These are phyloP conservation scores for Aelia acuminata DNA, from an alignment of 2,888 invertebrate species.

Conservation along the genomic window DNA sequence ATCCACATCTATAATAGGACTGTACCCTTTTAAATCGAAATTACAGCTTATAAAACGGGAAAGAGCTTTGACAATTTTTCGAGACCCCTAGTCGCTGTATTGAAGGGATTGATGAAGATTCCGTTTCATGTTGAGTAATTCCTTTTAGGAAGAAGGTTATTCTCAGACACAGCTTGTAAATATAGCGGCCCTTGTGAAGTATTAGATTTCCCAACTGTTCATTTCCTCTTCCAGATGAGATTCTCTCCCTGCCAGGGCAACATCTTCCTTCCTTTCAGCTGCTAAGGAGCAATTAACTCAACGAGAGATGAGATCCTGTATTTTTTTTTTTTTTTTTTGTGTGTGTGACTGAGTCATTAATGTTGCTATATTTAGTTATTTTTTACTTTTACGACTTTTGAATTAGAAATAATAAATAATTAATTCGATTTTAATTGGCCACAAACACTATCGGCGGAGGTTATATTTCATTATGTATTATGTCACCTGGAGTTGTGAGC, in stretches of 20 bases:
- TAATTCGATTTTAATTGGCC: no score
- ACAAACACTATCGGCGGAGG: no score
- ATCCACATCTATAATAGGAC: not conserved
- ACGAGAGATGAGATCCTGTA: constrained; percentile 12
- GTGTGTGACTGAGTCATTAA: not conserved
- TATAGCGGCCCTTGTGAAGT: constrained; percentile 20
- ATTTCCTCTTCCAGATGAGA: constrained; percentile 25
- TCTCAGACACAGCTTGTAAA: constrained; percentile 18
- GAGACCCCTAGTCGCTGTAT: not conserved
- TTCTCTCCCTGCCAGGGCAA: not conserved
- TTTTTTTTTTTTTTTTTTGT: no score
- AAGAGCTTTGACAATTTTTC: not conserved
- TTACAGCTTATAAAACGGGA: not conserved
- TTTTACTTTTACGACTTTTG: no score
- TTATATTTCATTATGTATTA: no score
- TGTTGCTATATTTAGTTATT: no score
- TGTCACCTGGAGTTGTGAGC: no score
- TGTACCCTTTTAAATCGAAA: not conserved
- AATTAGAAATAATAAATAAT: no score
- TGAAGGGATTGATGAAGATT: constrained; percentile 13
- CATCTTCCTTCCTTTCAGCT: constrained; percentile 21
- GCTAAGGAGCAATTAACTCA: constrained; percentile 12
- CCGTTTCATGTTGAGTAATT: constrained; percentile 36
- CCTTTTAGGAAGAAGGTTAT: constrained; percentile 13
- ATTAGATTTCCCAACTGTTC: constrained; percentile 37